A percentile compares a stretch with the other conserved stretches of the same genome.
Conservation (phyloP, 2,113 vertebrate species). For the Sturnus vulgaris region DNA sequence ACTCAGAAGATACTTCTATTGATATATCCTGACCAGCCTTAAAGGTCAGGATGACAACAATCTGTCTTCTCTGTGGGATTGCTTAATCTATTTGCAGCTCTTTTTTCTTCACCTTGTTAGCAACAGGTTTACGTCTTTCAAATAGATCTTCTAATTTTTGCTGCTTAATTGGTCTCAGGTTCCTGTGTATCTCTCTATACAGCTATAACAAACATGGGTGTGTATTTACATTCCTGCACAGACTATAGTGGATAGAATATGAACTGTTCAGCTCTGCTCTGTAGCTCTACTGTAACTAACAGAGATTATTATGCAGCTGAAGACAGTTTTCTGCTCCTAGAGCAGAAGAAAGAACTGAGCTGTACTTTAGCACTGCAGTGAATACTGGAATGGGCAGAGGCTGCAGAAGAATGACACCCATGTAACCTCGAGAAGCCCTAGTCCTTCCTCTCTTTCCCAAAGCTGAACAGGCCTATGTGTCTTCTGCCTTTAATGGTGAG, state of each 20-base stretch:
- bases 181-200: background rate
- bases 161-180: background rate
- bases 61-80: conserved; percentile 22
- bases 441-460: background rate
- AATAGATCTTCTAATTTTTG: background rate
- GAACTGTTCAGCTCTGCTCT: background rate
- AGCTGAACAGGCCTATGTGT: background rate
- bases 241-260: background rate
- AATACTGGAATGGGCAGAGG: background rate
- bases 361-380: background rate
- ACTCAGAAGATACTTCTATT: conserved; percentile 6
- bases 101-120: background rate
- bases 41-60: conserved; percentile 61
- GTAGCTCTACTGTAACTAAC: background rate
- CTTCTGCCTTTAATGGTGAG: background rate
- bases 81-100: conserved; percentile 41
- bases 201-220: background rate
- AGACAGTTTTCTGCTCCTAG: background rate
- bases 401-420: background rate
- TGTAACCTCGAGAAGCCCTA: background rate
- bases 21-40: conserved; percentile 31
- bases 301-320: background rate
- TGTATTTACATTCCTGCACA: background rate
- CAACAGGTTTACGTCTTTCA: conserved; percentile 2
- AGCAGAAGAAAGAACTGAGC: background rate